phyloP scores from a whole-genome alignment of 2,797 vertebrate species.

The Sorex maritimensis region DNA sequence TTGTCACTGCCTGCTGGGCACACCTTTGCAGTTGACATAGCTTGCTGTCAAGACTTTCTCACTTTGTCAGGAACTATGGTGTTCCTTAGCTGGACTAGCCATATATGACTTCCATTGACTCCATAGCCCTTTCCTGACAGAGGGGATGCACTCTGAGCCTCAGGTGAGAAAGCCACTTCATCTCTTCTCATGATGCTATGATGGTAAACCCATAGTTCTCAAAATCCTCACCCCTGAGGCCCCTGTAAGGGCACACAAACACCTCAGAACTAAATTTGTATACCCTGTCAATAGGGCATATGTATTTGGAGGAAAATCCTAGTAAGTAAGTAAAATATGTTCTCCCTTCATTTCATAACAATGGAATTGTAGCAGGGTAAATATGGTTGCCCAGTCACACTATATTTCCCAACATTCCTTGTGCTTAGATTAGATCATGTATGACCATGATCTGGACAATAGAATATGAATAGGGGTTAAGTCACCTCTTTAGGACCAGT shows the following conservation, averaged over 20 bases:
- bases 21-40: neutral
- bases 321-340: neutral
- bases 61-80: neutral
- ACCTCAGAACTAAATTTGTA: neutral
- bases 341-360: neutral
- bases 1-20: neutral
- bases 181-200: neutral
- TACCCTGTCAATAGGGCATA: neutral
- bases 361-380: neutral
- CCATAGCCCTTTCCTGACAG: neutral
- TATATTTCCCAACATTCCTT: slow-evolving; percentile 7
- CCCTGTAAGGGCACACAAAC: neutral
- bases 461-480: neutral
- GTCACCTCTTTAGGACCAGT: neutral
- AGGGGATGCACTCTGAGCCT: neutral
- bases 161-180: neutral
- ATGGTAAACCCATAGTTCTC: neutral
- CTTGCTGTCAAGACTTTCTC: neutral
- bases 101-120: neutral
- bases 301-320: neutral
- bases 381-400: neutral
- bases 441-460: neutral
- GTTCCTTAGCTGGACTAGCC: neutral
- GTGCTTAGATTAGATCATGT: neutral
- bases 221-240: neutral